Base-by-base conservation (phyloP, 2,113 vertebrate genomes). In the Pluvianellus socialis region DNA sequence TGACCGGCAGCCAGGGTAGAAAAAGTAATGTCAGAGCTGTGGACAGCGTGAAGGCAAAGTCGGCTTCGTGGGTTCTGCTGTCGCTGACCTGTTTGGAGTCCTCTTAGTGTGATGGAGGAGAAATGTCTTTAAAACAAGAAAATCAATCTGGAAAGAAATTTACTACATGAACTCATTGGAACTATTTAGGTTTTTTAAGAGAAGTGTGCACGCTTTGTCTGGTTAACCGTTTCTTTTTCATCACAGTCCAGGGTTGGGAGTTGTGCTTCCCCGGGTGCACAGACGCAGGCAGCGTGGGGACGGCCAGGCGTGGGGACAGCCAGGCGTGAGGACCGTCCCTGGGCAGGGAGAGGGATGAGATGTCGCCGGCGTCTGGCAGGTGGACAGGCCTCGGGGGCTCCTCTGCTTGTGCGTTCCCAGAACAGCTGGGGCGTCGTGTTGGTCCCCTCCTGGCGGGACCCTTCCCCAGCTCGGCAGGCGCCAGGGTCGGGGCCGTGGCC, bases 251-350 rank as follows among this genome's bases (percentile, higher is more conserved):
- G 32, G 10, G 2, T 49, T 23, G 30, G 23, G 56, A 16, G 22
- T 63, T 6, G 2, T 4, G 4, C n/a, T 13, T 52, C 35, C 35
- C 42, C 17, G 7, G n/a, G 15, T 2, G n/a, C n/a, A 16, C 40
- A 63, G 44, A 2, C 5, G 49, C 11, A 2, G 65, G 27, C 13
- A 4, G 2, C 2, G 7, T 3, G 18, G 5, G 2, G 23, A 23
- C 33, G 20, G 44, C 27, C 1, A 22, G 14, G 17, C 10, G 21
- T 17, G 5, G 8, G 1, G 8, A 22, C 6, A 24, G 7, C 49
- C 5, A 3, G n/a, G 44, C 1, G 4, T 2, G 40, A 30, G 8
- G 65, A 3, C 14, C 13, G 38, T 9, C 12, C 52, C 45, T 6
- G 4, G 2, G 47, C 13, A 9, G 50, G 50, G 10, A 8, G 14